Evolutionary conservation across 2,113 vertebrate genomes (phyloP), one percentile per base, ranked within the genome.

Genomic region (Rhinolophus ferrumequinum): DNA sequence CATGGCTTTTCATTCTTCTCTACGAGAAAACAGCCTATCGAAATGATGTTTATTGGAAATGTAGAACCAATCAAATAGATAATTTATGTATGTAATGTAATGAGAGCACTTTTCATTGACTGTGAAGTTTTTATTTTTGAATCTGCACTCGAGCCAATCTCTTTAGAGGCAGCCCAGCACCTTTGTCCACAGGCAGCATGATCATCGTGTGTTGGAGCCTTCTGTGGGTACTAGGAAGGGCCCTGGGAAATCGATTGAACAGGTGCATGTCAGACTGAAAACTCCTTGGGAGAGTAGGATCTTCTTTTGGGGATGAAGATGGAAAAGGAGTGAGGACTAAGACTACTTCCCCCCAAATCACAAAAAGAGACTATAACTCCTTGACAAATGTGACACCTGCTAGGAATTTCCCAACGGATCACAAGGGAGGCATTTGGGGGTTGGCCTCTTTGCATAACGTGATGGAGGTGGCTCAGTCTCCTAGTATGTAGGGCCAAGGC

Each of bases 31-130:
- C 88, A 98, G 98, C 98, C 98, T 98, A 97, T 98, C 97, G 92
- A 96, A 97, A 94, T 97, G 94, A 98, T 93, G 93, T 94, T 97
- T 98, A 95, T 97, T 97, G 95, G 95, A 95, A 97, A 92, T 96
- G 47, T 93, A 96, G 97, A 98, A 95, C 97, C 96, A 96, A 94
- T 98, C 97, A 96, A 98, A 98, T 97, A 97, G 98, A 97, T 97
- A 96, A 97, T 98, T 98, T 98, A 97, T 99, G 97, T 98, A 87
- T 97, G 94, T 98, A 98, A 88, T 98, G 97, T 98, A 96, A 97
- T 33, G 83, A 96, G 98, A 98, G 98, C 98, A 99, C 99, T 99
- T 98, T 99, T 98, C 98, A 97, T 97, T 98, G 97, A 98, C 98
- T 98, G 96, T 97, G 95, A 98, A 97, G 91, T 97, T 97, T 96